Evolutionary conservation across 2,888 invertebrate genomes (phyloP).

Genomic region (Andricus quercusramuli): DNA sequence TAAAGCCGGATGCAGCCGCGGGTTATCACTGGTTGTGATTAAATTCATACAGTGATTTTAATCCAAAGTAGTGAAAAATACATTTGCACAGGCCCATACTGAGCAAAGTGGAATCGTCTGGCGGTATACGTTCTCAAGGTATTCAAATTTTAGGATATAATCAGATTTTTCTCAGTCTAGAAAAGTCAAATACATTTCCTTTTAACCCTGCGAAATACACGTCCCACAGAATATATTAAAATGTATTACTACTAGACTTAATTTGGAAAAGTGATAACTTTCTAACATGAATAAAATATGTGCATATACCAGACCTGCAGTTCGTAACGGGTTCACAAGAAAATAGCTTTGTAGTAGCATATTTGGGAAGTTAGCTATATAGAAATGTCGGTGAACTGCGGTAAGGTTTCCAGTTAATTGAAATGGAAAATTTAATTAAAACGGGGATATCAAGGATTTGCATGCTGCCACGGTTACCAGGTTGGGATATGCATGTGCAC

Average conservation of each 20-base stretch:
- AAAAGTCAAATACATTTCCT: neutral
- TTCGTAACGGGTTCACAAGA: conserved; percentile 16
- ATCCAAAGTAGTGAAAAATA: no score
- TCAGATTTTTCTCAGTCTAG: neutral
- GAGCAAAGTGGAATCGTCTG: no score
- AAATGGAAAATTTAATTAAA: conserved; percentile 56
- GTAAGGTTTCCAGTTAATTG: conserved; percentile 54
- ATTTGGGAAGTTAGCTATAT: conserved; percentile 34
- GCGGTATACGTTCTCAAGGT: no score
- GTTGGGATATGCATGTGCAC: conserved; percentile 31
- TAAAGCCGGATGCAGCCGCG: no score
- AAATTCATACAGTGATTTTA: no score
- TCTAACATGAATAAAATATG: conserved; percentile 27
- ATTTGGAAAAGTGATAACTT: conserved; percentile 32
- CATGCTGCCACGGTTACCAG: conserved; percentile 28
- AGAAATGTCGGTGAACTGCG: conserved; percentile 47
- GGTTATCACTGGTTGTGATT: no score
- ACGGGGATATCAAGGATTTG: conserved; percentile 39
- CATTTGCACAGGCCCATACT: no score
- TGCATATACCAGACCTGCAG: neutral
- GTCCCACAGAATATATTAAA: neutral
- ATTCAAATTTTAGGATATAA: no score
- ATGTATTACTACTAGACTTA: neutral
- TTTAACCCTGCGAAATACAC: neutral
- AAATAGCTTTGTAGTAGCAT: conserved; percentile 28